Evolutionary conservation across 2,888 invertebrate genomes (phyloP), one percentile per base, ranked within the genome.

Genomic region (Gibbula magus): DNA sequence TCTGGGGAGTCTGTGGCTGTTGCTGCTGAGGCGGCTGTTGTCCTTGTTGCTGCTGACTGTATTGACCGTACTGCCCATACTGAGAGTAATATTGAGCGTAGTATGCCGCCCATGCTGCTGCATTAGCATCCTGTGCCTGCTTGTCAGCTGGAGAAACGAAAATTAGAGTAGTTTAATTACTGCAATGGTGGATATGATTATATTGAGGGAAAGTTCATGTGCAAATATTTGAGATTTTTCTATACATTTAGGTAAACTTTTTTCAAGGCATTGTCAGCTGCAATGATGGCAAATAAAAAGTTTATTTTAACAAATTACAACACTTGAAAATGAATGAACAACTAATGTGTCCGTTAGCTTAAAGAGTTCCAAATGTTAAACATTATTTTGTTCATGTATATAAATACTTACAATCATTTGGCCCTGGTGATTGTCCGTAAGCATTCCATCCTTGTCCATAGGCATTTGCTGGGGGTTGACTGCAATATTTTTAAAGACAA

Each of bases 91-190:
- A 93, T 87, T 93, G 93, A 73, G 93, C 91, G 87, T 94, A 94
- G 86, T 94, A 94, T 2, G 93, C 93, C 10, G 93, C 93, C 94
- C 94, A 94, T 0, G 93, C 93, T 52, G 93, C 93, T 32, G 93
- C 93, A 86, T 93, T 93, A 56, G 91, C 89, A 85, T 93, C 93
- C 66, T 88, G 87, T 18, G 85, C 88, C 80, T 89, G 85, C 78
- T 87, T 89, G 77, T 82, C 86, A 81, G 67, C 13, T 61, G 8
- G 13, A 7, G 4, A 8, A 1, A 52, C 8, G n/a, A 29, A 77
- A 56, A 13, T 5, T 77, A n/a, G n/a, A 7, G 56, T 1, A 45
- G 13, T 4, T 45, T 51, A 77, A 66, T 7, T n/a, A 7, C 13
- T 32, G 20, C 0, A 22, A 20, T 45, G 20, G 5, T 20, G 2